Base-by-base conservation (phyloP, 2,888 invertebrate genomes). In the Taphrorychus bicolor region DNA sequence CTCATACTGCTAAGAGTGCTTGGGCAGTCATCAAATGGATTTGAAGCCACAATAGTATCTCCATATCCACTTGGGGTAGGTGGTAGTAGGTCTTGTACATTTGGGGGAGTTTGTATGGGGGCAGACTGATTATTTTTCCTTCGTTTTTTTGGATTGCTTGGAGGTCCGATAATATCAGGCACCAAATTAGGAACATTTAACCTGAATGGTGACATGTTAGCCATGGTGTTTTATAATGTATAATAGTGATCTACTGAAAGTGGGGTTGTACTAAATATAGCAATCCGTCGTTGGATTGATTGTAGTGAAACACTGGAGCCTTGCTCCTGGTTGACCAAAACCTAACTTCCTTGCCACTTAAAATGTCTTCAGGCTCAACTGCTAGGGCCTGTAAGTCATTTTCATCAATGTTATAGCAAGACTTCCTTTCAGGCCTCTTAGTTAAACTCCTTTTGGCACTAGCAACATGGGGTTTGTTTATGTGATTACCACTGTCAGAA, bases 21-120 rank as follows among this genome's bases (percentile, higher is more conserved):
- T 54, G 93, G 93, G 59, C 93, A 92, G 81, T 97, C 96, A 83
- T 97, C 96, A 82, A 97, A 97, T 41, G 96, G 96, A 83, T 97
- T 97, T 71, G 94, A 95, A 65, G 96, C 96, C 70, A 95, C 91
- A 79, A 97, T 94, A 67, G 95, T 96, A 80, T 96, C 96, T 40
- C 95, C 95, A 83, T 93, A 95, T 73, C 94, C 94, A 51, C 93
- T 91, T 77, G 94, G 85, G 1, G 90, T 89, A 21, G 95, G 95
- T 49, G 95, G 95, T 52, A 95, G 93, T 75, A 94, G 87, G 71
- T 95, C 83, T 82, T 93, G 91, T 76, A 89, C 91, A 77, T 88
- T 89, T 66, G 90, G 91, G 62, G 89, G 90, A 73, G 87, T 89
- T 72, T 85, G 87, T 70, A 84, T 86, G 64, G 89, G 89, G 66